Evolutionary conservation across 2,113 vertebrate genomes (phyloP), one percentile per base, ranked within the genome.

Genomic region (Sarotherodon lohbergeri): DNA sequence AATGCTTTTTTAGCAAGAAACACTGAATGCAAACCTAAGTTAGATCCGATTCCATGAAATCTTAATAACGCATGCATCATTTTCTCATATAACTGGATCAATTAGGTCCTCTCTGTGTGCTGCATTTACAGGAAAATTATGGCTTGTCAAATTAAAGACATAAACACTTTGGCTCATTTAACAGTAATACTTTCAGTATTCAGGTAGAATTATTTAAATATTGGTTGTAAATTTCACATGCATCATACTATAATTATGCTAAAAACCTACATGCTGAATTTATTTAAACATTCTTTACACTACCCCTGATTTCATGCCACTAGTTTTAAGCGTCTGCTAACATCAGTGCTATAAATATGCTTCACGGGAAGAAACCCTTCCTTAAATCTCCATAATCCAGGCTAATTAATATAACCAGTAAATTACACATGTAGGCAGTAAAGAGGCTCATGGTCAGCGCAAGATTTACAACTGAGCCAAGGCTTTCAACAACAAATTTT

Each of bases 341-440:
- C 46, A 81, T 36, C 81, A 59, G 11, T 32, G 61, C 11, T 56
- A 83, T 90, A 81, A 83, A 80, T 78, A 88, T 32, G 29, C 9
- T 1, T 9, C 48, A 43, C n/a, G 14, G 63, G 61, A 92, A 57
- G 80, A 81, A 66, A 80, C 56, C 17, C 16, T 6, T 55, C 57
- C 55, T 86, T 81, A 78, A 82, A 19, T 88, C 56, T 46, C 87
- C 46, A 63, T 55, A 81, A 34, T 57, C 78, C 59, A 9, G 2
- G 29, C 41, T 19, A 86, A 86, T 89, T 86, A 80, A 90, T 81
- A 46, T 76, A 59, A 85, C 19, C 83, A 80, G 39, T 80, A 84
- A 90, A 82, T 86, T 83, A 90, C 56, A 39, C n/a, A 13, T 29
- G 36, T n/a, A 34, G 36, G 41, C 46, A 48, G 57, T 63, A 43